These are phyloP conservation scores for Cheilosia vulpina DNA, from an alignment of 2,888 invertebrate genomes.

Conservation along the genomic window DNA sequence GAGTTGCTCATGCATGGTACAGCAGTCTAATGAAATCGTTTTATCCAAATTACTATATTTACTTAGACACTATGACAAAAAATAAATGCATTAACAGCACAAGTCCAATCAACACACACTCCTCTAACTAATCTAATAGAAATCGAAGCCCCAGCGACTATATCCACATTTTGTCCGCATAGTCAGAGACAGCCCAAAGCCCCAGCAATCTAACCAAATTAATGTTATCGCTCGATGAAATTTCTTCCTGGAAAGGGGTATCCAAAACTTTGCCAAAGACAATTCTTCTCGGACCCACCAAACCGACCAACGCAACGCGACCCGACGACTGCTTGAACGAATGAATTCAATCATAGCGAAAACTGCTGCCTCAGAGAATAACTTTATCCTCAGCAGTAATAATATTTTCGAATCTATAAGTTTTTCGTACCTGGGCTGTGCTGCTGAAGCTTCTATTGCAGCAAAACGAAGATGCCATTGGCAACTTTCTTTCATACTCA, in stretches of 20 bases:
- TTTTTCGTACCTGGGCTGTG: constrained; percentile 35
- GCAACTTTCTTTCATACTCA: constrained; percentile 70
- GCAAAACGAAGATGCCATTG: constrained; percentile 69
- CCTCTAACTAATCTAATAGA: not conserved
- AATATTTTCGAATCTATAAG: constrained; percentile 69
- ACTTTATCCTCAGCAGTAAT: constrained; percentile 68
- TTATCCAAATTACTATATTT: too few relatives aligned
- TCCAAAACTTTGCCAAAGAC: constrained; percentile 44
- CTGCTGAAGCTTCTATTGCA: constrained; percentile 63
- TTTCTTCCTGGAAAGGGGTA: not conserved
- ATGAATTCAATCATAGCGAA: constrained; percentile 67
- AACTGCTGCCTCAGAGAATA: constrained; percentile 54
- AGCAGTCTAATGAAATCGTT: too few relatives aligned
- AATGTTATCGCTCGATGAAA: not conserved
- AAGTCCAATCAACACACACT: too few relatives aligned
- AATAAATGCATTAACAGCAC: too few relatives aligned
- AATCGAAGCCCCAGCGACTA: not conserved
- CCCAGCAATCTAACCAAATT: not conserved
- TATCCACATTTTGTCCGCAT: not conserved
- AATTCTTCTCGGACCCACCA: constrained; percentile 53
- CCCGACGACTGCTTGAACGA: constrained; percentile 49
- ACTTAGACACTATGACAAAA: too few relatives aligned
- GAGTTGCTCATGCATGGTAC: too few relatives aligned
- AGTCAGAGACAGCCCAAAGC: not conserved
- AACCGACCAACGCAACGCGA: not conserved